phyloP scores from a whole-genome alignment of 2,888 invertebrate genomes.

The Thereva unica region DNA sequence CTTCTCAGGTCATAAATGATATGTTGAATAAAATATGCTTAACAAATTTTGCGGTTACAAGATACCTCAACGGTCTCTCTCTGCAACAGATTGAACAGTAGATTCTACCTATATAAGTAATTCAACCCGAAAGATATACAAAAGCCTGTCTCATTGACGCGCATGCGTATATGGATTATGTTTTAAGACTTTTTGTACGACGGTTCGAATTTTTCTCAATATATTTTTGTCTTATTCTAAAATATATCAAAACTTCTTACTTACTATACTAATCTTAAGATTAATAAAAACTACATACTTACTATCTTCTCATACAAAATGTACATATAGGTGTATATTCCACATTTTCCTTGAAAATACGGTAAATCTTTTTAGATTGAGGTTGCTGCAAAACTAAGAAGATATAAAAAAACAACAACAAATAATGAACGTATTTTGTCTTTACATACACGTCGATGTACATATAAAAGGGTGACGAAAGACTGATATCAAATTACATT shows the following conservation, averaged over 20 bases:
- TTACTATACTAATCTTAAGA: no score
- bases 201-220: background rate
- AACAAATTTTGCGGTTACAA: conserved; percentile 32
- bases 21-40: conserved; percentile 26
- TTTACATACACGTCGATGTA: background rate
- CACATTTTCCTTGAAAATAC: no score
- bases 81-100: background rate
- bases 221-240: background rate
- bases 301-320: no score
- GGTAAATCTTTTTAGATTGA: no score
- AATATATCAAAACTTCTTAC: background rate
- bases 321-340: no score
- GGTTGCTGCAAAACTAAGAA: background rate
- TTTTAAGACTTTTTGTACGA: background rate
- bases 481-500: conserved; percentile 35
- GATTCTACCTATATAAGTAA: background rate
- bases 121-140: conserved; percentile 14
- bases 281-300: no score
- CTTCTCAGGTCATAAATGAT: conserved; percentile 23
- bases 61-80: conserved; percentile 13
- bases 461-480: conserved; percentile 16
- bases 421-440: background rate
- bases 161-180: conserved; percentile 17
- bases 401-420: background rate
- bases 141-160: background rate